Conservation (phyloP, 2,113 vertebrate species). For the Bufo bufo region DNA sequence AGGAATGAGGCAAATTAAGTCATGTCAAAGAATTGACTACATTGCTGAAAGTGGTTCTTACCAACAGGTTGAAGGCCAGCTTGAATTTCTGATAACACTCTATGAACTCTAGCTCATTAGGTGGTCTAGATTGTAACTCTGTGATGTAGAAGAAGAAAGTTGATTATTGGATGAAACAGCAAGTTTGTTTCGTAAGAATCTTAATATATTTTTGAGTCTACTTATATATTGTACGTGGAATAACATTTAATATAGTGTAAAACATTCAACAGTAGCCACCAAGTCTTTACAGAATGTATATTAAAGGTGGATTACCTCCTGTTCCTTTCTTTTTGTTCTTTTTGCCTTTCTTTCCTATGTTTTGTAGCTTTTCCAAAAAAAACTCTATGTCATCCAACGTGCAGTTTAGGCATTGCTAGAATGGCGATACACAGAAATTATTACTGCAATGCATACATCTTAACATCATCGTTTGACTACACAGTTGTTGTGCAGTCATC, state of each 20-base stretch:
- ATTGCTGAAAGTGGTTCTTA: conserved; percentile 68
- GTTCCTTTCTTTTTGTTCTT: conserved; percentile 94
- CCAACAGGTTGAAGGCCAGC: conserved; percentile 92
- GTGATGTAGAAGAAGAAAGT: conserved; percentile 54
- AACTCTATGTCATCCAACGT: conserved; percentile 93
- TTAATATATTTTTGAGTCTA: background rate
- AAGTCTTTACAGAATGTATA: background rate
- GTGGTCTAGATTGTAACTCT: conserved; percentile 94
- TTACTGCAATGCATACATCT: background rate
- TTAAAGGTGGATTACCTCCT: conserved; percentile 83
- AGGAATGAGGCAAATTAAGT: too few relatives aligned
- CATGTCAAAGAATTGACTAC: background rate
- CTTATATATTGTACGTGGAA: background rate
- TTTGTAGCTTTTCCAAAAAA: conserved; percentile 91
- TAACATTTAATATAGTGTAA: background rate
- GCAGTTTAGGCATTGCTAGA: conserved; percentile 88
- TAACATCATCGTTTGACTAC: background rate
- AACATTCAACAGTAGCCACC: background rate
- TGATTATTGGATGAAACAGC: background rate
- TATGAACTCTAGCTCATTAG: conserved; percentile 82
- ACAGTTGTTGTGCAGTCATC: background rate
- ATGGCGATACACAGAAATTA: background rate
- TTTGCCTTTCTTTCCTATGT: conserved; percentile 94
- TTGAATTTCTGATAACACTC: conserved; percentile 97
- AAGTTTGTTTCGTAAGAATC: too few relatives aligned